phyloP scores from a whole-genome alignment of 2,113 vertebrate species.

The Chaenocephalus aceratus region DNA sequence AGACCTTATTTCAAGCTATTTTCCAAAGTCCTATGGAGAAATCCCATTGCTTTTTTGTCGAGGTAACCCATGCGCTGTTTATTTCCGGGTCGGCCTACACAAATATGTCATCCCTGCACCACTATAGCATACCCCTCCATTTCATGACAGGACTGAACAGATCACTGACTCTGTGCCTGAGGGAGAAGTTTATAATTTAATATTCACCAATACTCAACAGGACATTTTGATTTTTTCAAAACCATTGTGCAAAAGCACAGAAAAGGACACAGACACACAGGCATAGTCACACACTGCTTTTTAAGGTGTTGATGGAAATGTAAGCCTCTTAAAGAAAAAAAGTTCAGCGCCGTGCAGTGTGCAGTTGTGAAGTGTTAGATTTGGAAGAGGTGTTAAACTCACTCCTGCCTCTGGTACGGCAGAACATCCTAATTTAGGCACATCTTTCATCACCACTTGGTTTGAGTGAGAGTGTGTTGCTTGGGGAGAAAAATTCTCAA shows the following conservation, averaged over 20 bases:
- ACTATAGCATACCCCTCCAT: background rate
- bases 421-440: constrained; percentile 62
- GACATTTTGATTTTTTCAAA: constrained; percentile 33
- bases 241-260: constrained; percentile 13
- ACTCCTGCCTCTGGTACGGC: constrained; percentile 47
- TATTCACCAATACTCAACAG: constrained; percentile 17
- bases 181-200: constrained; percentile 25
- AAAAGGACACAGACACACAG: background rate
- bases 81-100: no score
- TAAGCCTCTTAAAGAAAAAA: constrained; percentile 36
- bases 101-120: no score
- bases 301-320: constrained; percentile 47
- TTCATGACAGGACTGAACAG: constrained; percentile 4
- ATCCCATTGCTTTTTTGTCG: no score
- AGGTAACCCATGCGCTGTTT: no score
- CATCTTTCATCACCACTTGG: constrained; percentile 54
- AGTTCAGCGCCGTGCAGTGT: constrained; percentile 29
- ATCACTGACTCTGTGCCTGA: background rate
- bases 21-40: no score
- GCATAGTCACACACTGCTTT: constrained; percentile 19
- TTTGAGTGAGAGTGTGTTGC: constrained; percentile 29
- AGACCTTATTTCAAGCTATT: no score
- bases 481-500: constrained; percentile 25
- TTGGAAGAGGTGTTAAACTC: constrained; percentile 49
- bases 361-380: constrained; percentile 46